These are phyloP conservation scores for Ophion obscuratus DNA, from an alignment of 2,888 invertebrate species.

Conservation along the genomic window DNA sequence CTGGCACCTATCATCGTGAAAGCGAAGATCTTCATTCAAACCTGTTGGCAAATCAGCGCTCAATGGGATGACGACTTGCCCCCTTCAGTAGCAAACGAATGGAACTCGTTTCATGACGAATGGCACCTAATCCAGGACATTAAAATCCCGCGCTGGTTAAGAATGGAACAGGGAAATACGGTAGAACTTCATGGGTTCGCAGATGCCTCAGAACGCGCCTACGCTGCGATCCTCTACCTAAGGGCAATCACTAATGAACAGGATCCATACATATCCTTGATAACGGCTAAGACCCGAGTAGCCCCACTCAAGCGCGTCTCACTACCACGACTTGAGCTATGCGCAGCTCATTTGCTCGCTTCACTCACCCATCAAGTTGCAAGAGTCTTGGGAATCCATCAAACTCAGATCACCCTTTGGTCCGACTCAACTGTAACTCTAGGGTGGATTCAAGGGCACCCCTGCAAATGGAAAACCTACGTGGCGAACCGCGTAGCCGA, in stretches of 20 bases:
- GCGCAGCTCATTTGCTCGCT: conserved; percentile 31
- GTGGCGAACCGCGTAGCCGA: conserved; percentile 49
- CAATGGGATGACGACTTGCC: too few species aligned
- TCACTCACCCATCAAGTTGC: neutral
- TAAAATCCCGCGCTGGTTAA: conserved; percentile 23
- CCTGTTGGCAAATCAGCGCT: too few species aligned
- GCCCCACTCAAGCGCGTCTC: conserved; percentile 31
- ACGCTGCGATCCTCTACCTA: conserved; percentile 37
- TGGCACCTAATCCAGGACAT: too few species aligned
- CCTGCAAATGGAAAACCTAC: too few species aligned
- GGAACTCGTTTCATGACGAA: too few species aligned
- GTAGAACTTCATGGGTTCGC: conserved; percentile 37
- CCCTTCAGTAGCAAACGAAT: too few species aligned
- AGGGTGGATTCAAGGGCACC: too few species aligned
- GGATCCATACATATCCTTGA: neutral
- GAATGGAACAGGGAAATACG: neutral
- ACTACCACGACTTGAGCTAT: conserved; percentile 35
- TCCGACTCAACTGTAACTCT: too few species aligned
- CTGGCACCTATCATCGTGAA: too few species aligned
- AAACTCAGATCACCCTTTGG: too few species aligned
- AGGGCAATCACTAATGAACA: neutral
- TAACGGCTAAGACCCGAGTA: conserved; percentile 29
- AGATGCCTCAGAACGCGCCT: conserved; percentile 42
- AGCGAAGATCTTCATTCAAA: too few species aligned
- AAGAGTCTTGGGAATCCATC: neutral